Conservation (phyloP, 2,888 invertebrate genomes). For the Plebejus anna region DNA sequence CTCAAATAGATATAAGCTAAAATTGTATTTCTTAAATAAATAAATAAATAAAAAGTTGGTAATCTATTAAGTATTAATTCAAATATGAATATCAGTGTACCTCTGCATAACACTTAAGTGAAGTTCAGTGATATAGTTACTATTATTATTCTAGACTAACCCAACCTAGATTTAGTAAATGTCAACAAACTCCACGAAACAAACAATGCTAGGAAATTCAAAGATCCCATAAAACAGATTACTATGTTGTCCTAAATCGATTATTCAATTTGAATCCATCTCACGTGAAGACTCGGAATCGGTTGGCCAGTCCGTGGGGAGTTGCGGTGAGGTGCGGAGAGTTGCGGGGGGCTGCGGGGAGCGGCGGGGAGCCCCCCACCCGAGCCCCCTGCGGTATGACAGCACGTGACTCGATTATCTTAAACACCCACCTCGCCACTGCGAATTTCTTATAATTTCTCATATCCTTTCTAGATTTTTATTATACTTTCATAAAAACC, state of each 20-base stretch:
- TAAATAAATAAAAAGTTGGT: no score
- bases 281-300: slow-evolving; percentile 61
- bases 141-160: background rate
- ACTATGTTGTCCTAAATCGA: slow-evolving; percentile 55
- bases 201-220: background rate
- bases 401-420: slow-evolving; percentile 39
- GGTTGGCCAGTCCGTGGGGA: slow-evolving; percentile 47
- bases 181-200: background rate
- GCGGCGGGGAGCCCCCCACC: background rate
- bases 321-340: background rate
- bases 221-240: slow-evolving; percentile 35
- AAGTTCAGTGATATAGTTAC: background rate
- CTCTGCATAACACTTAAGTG: background rate
- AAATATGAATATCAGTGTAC: background rate
- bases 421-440: slow-evolving; percentile 23
- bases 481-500: slow-evolving; percentile 32
- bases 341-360: slow-evolving; percentile 32
- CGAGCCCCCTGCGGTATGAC: slow-evolving; percentile 32
- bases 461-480: slow-evolving; percentile 26
- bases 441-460: slow-evolving; percentile 24
- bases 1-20: no score
- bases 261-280: slow-evolving; percentile 65
- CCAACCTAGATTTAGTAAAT: background rate
- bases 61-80: no score
- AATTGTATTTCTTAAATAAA: no score